phyloP scores from a whole-genome alignment of 2,797 vertebrate genomes.

The Alectoris magna region DNA sequence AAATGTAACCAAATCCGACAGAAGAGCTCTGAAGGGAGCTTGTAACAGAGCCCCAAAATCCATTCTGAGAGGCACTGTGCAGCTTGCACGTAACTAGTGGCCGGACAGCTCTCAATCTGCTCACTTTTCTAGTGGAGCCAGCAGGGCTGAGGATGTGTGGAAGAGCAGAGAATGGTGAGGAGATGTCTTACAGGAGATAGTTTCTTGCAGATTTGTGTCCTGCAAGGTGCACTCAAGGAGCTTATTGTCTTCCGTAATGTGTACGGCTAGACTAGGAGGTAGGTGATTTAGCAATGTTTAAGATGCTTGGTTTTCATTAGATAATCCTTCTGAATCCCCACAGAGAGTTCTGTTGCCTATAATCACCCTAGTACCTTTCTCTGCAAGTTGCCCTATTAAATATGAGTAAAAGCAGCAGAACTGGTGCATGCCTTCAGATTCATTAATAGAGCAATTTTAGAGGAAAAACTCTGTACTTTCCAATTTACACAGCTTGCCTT shows the following conservation, averaged over 20 bases:
- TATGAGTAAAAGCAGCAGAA: not conserved
- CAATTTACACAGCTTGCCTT: constrained; percentile 5
- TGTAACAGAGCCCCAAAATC: not conserved
- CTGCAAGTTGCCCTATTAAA: not conserved
- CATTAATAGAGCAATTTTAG: not conserved
- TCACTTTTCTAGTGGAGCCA: not conserved
- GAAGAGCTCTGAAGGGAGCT: not conserved
- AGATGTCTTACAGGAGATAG: not conserved
- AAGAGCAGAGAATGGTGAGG: not conserved
- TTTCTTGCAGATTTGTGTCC: not conserved
- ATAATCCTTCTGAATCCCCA: not conserved
- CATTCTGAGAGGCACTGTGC: not conserved
- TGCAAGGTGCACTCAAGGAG: fast-evolving
- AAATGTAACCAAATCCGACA: constrained; percentile 38
- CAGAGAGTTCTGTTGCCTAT: not conserved
- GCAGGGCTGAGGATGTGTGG: not conserved
- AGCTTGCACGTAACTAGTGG: not conserved
- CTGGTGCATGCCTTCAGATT: not conserved
- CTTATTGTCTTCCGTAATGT: not conserved
- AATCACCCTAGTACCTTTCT: not conserved
- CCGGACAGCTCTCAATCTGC: not conserved
- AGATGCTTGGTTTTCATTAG: not conserved
- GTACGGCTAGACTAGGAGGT: not conserved
- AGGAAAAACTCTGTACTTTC: not conserved
- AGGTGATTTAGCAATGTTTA: not conserved